These are phyloP conservation scores for Festucalex cinctus DNA, from an alignment of 2,113 vertebrate species.

Conservation along the genomic window DNA sequence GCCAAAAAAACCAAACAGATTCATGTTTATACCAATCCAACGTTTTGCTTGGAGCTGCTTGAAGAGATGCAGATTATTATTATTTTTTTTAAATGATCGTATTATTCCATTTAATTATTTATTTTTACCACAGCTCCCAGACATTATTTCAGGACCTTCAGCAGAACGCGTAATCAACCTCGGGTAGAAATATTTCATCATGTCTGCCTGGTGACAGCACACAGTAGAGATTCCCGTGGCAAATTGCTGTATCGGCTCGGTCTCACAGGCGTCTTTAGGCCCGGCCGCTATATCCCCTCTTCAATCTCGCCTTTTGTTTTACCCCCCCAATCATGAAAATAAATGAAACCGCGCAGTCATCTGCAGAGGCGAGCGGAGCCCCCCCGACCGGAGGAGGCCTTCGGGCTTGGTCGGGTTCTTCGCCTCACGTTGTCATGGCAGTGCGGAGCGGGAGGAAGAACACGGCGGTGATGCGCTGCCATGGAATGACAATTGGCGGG, in stretches of 20 bases:
- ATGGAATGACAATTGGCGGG: conserved; percentile 63
- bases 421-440: conserved; percentile 60
- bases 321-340: conserved; percentile 54
- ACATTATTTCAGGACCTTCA: conserved; percentile 18
- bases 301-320: conserved; percentile 63
- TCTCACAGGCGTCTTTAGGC: conserved; percentile 52
- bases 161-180: conserved; percentile 40
- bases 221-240: conserved; percentile 29
- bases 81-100: neutral
- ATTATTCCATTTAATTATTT: neutral
- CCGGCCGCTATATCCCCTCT: conserved; percentile 49
- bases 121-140: neutral
- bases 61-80: conserved; percentile 8
- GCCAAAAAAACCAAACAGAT: neutral
- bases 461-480: conserved; percentile 41
- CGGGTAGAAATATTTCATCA: conserved; percentile 34
- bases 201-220: conserved; percentile 17
- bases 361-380: conserved; percentile 60
- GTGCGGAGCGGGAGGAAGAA: conserved; percentile 62
- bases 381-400: conserved; percentile 67
- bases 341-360: conserved; percentile 66
- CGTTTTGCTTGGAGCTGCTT: conserved; percentile 13
- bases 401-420: conserved; percentile 62
- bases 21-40: neutral
- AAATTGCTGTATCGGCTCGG: conserved; percentile 45